A percentile compares a stretch with the other conserved stretches of the same genome.
phyloP scores from a whole-genome alignment of 2,113 vertebrate species.

The Stegastes partitus region DNA sequence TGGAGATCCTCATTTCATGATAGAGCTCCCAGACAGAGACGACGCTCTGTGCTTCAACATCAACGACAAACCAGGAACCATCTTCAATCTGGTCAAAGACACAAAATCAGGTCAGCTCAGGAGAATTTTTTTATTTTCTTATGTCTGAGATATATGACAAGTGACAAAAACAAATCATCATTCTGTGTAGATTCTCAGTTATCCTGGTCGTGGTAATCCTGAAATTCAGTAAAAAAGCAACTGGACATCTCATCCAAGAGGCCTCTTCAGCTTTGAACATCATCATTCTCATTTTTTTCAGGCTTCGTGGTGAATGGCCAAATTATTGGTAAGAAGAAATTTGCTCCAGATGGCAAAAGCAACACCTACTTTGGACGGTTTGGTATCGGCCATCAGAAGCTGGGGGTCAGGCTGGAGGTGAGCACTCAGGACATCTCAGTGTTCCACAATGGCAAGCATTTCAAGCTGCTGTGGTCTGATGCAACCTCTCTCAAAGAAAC shows the following conservation, averaged over 20 bases:
- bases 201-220: too few relatives aligned
- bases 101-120: conserved; percentile 84
- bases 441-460: conserved; percentile 71
- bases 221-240: too few relatives aligned
- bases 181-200: too few relatives aligned
- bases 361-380: conserved; percentile 92
- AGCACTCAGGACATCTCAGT: conserved; percentile 87
- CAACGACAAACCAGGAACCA: conserved; percentile 87
- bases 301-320: conserved; percentile 91
- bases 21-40: conserved; percentile 86
- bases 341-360: conserved; percentile 54
- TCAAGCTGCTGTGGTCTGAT: conserved; percentile 87
- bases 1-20: conserved; percentile 94
- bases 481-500: conserved; percentile 76
- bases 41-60: conserved; percentile 95
- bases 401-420: conserved; percentile 86
- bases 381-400: conserved; percentile 84
- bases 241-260: too few relatives aligned
- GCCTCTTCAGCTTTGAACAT: background rate
- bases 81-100: conserved; percentile 90
- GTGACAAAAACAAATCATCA: background rate
- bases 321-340: conserved; percentile 88
- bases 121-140: too few relatives aligned
- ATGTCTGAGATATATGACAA: background rate
- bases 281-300: conserved; percentile 54